Conservation (phyloP, 1,140 invertebrate genomes). For the Drosophila pandora region DNA sequence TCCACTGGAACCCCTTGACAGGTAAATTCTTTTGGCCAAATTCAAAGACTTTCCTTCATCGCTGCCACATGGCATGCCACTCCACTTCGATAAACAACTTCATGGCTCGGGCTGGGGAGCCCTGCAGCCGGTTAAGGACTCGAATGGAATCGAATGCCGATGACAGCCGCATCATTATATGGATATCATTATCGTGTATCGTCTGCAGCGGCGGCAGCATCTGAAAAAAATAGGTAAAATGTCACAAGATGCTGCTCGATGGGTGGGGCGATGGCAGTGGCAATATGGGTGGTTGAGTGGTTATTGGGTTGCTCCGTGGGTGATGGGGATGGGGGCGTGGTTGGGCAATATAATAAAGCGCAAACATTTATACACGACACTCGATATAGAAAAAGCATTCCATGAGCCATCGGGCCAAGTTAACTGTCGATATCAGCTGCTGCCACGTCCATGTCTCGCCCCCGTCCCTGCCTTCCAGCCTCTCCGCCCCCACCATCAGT, state of each 20-base stretch:
- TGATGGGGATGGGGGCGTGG: slow-evolving; percentile 25
- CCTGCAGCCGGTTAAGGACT: slow-evolving; percentile 43
- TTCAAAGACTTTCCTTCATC: slow-evolving; percentile 36
- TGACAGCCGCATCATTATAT: slow-evolving; percentile 83
- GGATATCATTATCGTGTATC: slow-evolving; percentile 81
- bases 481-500: too few species aligned
- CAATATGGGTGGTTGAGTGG: slow-evolving; percentile 24
- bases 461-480: not conserved
- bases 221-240: slow-evolving; percentile 71
- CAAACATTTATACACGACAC: slow-evolving; percentile 82
- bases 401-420: slow-evolving; percentile 53
- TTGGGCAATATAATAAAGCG: slow-evolving; percentile 79
- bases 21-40: slow-evolving; percentile 34
- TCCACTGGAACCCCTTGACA: slow-evolving; percentile 18
- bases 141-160: slow-evolving; percentile 59
- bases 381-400: slow-evolving; percentile 68
- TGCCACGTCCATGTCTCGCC: slow-evolving; percentile 35
- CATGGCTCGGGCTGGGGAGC: slow-evolving; percentile 17
- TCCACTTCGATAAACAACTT: slow-evolving; percentile 45
- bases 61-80: slow-evolving; percentile 40
- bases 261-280: slow-evolving; percentile 16
- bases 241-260: slow-evolving; percentile 71
- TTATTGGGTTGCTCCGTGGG: slow-evolving; percentile 7
- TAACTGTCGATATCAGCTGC: slow-evolving; percentile 82
- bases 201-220: slow-evolving; percentile 49